Percentiles rank a stretch among this genome's conserved stretches.
Conservation (phyloP, 2,113 vertebrate genomes). For the Brienomyrus brachyistius region DNA sequence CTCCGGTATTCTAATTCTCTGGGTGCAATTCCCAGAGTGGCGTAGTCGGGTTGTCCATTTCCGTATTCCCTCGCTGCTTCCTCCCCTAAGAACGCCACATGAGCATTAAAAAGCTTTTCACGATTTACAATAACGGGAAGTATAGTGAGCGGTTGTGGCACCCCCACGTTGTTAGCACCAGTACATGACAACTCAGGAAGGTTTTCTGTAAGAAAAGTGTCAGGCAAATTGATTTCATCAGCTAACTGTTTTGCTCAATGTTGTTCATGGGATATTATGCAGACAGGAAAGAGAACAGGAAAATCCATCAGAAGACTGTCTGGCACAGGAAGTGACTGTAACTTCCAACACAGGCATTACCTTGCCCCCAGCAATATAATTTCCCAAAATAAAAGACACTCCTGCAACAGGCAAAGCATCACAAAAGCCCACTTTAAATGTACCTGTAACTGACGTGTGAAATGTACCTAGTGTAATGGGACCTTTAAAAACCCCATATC, state of each 20-base stretch:
- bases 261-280: neutral
- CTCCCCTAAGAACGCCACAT: too few species aligned
- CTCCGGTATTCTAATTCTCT: too few species aligned
- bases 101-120: too few species aligned
- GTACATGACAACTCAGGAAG: too few species aligned
- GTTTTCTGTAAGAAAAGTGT: neutral
- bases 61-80: too few species aligned
- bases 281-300: neutral
- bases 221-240: neutral
- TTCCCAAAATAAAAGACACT: neutral
- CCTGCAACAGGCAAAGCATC: neutral
- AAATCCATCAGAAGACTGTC: neutral
- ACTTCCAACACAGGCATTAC: neutral
- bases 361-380: neutral
- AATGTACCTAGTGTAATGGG: neutral
- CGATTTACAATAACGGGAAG: too few species aligned
- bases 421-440: neutral
- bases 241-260: neutral
- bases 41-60: too few species aligned
- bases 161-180: too few species aligned
- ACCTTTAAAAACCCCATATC: neutral
- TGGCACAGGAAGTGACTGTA: neutral
- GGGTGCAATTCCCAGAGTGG: too few species aligned
- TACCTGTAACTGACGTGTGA: neutral
- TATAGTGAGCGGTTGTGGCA: too few species aligned